phyloP scores from a whole-genome alignment of 2,113 vertebrate species.

The Cyphomyrus plagiostoma region DNA sequence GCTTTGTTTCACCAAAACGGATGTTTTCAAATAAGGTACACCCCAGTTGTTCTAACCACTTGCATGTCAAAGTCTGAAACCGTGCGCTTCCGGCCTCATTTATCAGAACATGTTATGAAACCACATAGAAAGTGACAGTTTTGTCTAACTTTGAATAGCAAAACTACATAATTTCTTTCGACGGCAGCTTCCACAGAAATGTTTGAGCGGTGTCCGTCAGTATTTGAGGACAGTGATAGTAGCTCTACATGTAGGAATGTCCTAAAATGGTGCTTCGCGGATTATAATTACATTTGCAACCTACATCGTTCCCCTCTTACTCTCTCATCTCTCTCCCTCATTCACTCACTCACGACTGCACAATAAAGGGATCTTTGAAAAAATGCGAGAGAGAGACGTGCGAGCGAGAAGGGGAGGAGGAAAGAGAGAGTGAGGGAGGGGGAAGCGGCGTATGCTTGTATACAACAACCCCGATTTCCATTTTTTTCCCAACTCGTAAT shows the following conservation, averaged over 20 bases:
- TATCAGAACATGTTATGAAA: constrained; percentile 15
- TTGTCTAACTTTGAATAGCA: constrained; percentile 7
- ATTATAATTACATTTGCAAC: constrained; percentile 73
- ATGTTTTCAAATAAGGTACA: constrained; percentile 18
- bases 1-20: constrained; percentile 11
- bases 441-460: constrained; percentile 71
- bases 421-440: constrained; percentile 47
- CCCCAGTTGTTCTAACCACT: not conserved
- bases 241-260: constrained; percentile 45
- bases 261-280: constrained; percentile 68
- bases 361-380: constrained; percentile 52
- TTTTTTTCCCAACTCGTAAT: constrained; percentile 75
- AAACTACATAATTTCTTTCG: too few relatives aligned
- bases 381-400: constrained; percentile 50
- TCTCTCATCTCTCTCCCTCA: constrained; percentile 36
- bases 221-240: constrained; percentile 12
- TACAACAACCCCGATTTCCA: constrained; percentile 61
- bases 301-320: constrained; percentile 59
- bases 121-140: constrained; percentile 1
- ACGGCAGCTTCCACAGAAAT: not conserved
- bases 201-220: not conserved
- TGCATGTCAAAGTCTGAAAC: constrained; percentile 16
- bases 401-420: constrained; percentile 35
- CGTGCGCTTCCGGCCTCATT: constrained; percentile 24
- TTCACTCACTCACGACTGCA: constrained; percentile 59